Conservation (phyloP, 2,888 invertebrate species). For the Euproctis similis region DNA sequence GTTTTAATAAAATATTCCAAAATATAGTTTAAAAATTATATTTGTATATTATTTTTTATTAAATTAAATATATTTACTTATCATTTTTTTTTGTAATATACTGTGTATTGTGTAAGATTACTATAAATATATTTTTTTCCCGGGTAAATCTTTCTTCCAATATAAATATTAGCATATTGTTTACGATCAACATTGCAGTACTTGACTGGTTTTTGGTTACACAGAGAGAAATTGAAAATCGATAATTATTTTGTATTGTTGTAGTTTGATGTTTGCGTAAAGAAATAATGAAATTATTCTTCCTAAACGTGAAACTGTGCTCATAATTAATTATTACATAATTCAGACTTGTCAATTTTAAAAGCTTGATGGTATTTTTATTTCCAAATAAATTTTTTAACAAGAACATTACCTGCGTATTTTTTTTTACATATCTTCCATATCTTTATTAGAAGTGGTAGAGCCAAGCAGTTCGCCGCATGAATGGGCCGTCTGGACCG, state of each 20-base stretch:
- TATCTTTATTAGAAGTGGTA: too few species aligned
- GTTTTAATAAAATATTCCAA: conserved; percentile 42
- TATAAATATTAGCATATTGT: too few species aligned
- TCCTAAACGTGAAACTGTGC: conserved; percentile 63
- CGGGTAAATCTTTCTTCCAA: conserved; percentile 8
- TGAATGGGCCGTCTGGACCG: too few species aligned
- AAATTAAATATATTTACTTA: too few species aligned
- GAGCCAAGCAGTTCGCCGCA: too few species aligned
- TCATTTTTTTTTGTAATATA: too few species aligned
- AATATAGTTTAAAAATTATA: conserved; percentile 35
- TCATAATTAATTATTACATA: conserved; percentile 66
- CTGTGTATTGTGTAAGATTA: too few species aligned
- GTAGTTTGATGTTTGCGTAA: conserved; percentile 37
- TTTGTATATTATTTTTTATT: conserved; percentile 57
- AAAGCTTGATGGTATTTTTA: conserved; percentile 73
- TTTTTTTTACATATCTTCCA: too few species aligned
- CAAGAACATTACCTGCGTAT: conserved; percentile 27
- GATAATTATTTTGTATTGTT: conserved; percentile 22
- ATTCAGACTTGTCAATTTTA: conserved; percentile 70
- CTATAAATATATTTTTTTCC: conserved; percentile 17
- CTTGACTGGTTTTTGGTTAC: too few species aligned
- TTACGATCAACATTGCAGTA: too few species aligned
- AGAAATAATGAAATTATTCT: conserved; percentile 44
- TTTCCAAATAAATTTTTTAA: conserved; percentile 71
- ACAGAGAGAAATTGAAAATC: too few species aligned